A percentile compares a stretch with the other conserved stretches of the same genome.
Evolutionary conservation across 2,888 invertebrate species (phyloP).

Genomic region (Iphiclides podalirius): DNA sequence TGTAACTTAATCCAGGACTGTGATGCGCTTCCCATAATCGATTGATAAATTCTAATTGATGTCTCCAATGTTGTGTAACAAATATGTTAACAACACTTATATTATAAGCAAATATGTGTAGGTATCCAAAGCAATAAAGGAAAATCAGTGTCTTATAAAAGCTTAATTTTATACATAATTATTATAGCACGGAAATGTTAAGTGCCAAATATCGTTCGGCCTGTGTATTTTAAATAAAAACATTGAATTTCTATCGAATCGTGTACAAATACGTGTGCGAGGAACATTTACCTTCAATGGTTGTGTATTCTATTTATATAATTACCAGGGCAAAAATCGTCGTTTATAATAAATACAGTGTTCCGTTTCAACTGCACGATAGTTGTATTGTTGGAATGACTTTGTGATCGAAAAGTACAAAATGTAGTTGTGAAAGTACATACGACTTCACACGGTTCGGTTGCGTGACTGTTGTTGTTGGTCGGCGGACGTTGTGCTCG

Average conservation of each 20-base stretch:
- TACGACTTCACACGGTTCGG: slow-evolving; percentile 24
- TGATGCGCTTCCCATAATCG: slow-evolving; percentile 61
- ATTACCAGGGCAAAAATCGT: not conserved
- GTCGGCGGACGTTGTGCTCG: not conserved
- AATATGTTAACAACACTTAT: slow-evolving; percentile 11
- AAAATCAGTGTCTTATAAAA: slow-evolving; percentile 24
- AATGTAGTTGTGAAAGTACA: slow-evolving; percentile 51
- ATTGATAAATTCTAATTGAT: slow-evolving; percentile 41
- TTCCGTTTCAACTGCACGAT: slow-evolving; percentile 2
- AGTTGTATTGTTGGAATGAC: slow-evolving; percentile 31
- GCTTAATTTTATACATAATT: slow-evolving; percentile 5
- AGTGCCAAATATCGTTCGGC: slow-evolving; percentile 26
- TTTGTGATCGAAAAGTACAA: slow-evolving; percentile 73
- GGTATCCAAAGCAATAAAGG: slow-evolving; percentile 21
- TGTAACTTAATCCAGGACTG: slow-evolving; percentile 53
- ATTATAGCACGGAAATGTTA: slow-evolving; percentile 6
- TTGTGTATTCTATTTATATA: slow-evolving; percentile 34
- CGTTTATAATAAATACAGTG: not conserved
- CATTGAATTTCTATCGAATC: slow-evolving; percentile 17
- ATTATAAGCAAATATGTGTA: slow-evolving; percentile 6
- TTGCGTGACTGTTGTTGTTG: slow-evolving; percentile 11
- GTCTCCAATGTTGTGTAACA: slow-evolving; percentile 4
- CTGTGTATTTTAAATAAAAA: slow-evolving; percentile 25
- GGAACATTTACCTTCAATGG: slow-evolving; percentile 29
- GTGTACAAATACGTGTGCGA: slow-evolving; percentile 14